These are phyloP conservation scores for Caenorhabditis inopinata DNA, from an alignment of 1,140 invertebrate genomes.

Conservation along the genomic window DNA sequence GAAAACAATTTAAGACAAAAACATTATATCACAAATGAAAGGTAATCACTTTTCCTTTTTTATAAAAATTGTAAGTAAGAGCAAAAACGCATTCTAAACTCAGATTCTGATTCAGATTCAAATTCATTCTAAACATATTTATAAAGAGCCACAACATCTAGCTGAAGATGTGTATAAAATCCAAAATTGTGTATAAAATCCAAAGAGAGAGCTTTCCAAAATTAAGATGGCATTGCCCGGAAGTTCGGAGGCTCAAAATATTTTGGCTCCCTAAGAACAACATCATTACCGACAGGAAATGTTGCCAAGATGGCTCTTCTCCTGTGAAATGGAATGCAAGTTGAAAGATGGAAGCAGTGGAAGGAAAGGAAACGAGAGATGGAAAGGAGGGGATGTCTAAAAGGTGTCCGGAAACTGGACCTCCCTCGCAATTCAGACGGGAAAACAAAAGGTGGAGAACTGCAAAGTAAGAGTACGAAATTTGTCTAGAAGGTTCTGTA, in stretches of 20 bases:
- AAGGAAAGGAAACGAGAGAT: neutral
- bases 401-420: constrained; percentile 33
- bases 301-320: constrained; percentile 1
- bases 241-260: neutral
- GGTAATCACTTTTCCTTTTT: no score
- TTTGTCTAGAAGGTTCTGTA: no score
- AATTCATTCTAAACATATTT: no score
- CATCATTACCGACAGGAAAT: constrained; percentile 30
- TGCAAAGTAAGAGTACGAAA: neutral
- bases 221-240: neutral
- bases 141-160: no score
- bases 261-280: neutral
- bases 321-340: constrained; percentile 13
- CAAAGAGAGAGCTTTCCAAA: neutral
- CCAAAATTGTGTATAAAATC: no score
- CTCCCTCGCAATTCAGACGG: constrained; percentile 3
- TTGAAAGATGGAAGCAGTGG: constrained; percentile 10
- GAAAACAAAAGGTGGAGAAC: constrained; percentile 24
- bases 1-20: no score
- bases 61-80: no score
- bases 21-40: no score
- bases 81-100: no score
- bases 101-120: no score
- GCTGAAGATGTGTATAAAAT: no score
- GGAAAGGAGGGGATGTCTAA: neutral